Evolutionary conservation across 2,113 vertebrate genomes (phyloP), one percentile per base, ranked within the genome.

Genomic region (Lagopus leucura): DNA sequence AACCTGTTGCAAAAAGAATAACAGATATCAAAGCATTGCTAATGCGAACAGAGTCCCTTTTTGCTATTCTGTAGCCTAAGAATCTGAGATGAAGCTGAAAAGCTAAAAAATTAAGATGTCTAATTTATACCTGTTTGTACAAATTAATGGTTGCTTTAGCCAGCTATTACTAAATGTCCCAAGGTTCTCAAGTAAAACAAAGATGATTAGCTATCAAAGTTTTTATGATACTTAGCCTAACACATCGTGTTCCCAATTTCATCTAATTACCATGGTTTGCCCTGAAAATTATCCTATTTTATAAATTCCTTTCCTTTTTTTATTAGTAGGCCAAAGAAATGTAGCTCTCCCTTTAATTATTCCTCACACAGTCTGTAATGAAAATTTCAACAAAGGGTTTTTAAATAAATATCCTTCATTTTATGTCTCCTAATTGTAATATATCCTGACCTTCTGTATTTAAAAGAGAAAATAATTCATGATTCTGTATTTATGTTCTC

Each of bases 1-100:
- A 87, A n/a, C 25, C 79, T 16, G 47, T 48, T 95, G 72, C 30
- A 81, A 64, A 79, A 87, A 82, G 36, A 70, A 73, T 11, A 24
- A 64, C 60, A 95, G 83, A 42, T 74, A 69, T 52, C 76, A 34
- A 61, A 87, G 11, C 4, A 27, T 30, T 65, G 20, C 4, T 71
- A 14, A 16, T 66, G 42, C 5, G 65, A 54, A 40, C n/a, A 12
- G 28, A n/a, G 11, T 4, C 19, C 4, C 0, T 2, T 55, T 40
- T 50, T 3, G 18, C 75, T 61, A 72, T 32, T 3, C 6, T 40
- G 19, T 47, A 11, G 13, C 82, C 15, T 21, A 47, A 74, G 43
- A 78, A 64, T 66, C n/a, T 8, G 11, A 67, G 18, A n/a, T 43
- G 20, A 60, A 30, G 42, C 10, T 38, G n/a, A 71, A 90, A 86